phyloP scores from a whole-genome alignment of 1,140 invertebrate species.

The Listronotus bonariensis region DNA sequence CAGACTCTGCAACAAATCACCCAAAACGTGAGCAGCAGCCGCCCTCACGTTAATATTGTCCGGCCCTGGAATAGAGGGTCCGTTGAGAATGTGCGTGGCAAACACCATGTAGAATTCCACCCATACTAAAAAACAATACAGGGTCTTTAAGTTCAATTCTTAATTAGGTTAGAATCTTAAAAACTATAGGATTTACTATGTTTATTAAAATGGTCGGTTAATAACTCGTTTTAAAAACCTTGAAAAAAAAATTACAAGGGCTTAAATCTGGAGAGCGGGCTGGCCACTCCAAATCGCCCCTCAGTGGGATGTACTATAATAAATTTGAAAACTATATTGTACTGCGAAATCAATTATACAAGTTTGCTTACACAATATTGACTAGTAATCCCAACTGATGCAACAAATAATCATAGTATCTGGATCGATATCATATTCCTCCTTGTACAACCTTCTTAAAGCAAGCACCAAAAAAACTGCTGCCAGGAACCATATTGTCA shows the following conservation, averaged over 20 bases:
- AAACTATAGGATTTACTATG: too few relatives aligned
- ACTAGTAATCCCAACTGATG: constrained; percentile 80
- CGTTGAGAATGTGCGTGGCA: constrained; percentile 64
- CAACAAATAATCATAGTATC: constrained; percentile 86
- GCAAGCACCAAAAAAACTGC: constrained; percentile 83
- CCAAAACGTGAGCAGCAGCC: constrained; percentile 90
- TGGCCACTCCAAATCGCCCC: too few relatives aligned
- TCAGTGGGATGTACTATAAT: too few relatives aligned
- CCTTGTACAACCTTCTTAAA: constrained; percentile 70
- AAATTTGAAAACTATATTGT: too few relatives aligned
- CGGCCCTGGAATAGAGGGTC: neutral
- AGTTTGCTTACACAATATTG: constrained; percentile 77
- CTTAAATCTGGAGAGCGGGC: too few relatives aligned
- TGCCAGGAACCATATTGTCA: constrained; percentile 87
- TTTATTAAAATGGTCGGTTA: too few relatives aligned
- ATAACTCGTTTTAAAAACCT: too few relatives aligned
- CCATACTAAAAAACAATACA: constrained; percentile 70
- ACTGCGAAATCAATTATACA: too few relatives aligned
- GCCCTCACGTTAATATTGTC: constrained; percentile 87
- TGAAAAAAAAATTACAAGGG: too few relatives aligned
- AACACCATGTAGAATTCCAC: constrained; percentile 61
- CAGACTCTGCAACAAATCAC: constrained; percentile 82
- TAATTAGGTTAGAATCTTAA: too few relatives aligned
- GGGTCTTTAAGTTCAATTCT: too few relatives aligned
- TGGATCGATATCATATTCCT: constrained; percentile 79